Evolutionary conservation across 2,888 invertebrate genomes (phyloP), one percentile per base, ranked within the genome.

Genomic region (Dioctria linearis): DNA sequence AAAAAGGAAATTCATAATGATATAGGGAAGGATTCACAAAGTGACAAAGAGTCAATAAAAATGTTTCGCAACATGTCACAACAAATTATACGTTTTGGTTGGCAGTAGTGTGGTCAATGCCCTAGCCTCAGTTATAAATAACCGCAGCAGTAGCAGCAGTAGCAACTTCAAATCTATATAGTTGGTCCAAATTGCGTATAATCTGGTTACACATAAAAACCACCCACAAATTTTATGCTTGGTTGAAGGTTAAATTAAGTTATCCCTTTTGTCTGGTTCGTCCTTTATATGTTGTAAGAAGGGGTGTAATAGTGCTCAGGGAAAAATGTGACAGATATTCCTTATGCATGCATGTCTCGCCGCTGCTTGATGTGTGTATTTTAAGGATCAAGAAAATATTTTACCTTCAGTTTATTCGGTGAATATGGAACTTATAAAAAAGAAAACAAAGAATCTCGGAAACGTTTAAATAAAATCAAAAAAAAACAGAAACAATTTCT

Each of bases 181-280:
- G 75, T 59, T 71, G 71, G 71, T n/a, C 75, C 75, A 61, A 75
- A 75, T 75, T 75, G 75, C 59, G 75, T 59, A 75, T 75, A 75
- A 75, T 75, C 59, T 9, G n/a, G 61, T 75, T 75, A 75, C 43
- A 59, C 43, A 75, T 61, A 78, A 63, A 78, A 78, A 65, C 78
- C 78, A 78, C 78, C 78, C 78, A 78, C 78, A 78, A 78, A 78
- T 78, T 78, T 78, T 49, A 61, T 46, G 65, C 61, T 49, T 63
- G 61, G 46, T 65, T 78, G 49, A 49, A 78, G 78, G 40, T 46
- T 11, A 63, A 78, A 78, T 78, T 65, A 78, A 78, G 65, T 78
- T 78, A 78, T 78, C 78, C 78, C 46, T 46, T 61, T 78, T 78
- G 78, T 78, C 78, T 59, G 49, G 25, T 8, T 59, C 57, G 43